A percentile compares a stretch with the other conserved stretches of the same genome.
phyloP scores from a whole-genome alignment of 2,797 vertebrate species.

The Emys orbicularis region DNA sequence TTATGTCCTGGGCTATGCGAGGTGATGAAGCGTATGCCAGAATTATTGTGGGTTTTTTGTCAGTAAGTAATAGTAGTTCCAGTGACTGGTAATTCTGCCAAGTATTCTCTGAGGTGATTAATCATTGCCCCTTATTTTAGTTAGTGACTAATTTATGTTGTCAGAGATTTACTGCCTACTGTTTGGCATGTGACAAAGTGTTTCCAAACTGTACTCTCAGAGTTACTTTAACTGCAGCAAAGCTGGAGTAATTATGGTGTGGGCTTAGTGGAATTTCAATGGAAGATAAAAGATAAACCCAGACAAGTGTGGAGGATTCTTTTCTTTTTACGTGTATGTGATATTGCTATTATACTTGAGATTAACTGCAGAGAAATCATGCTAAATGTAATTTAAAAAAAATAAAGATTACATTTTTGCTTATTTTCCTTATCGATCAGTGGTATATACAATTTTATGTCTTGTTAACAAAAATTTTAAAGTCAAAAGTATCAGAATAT shows the following conservation, averaged over 20 bases:
- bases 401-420: background rate
- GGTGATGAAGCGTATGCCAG: background rate
- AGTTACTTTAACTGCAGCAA: slow-evolving; percentile 24
- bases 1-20: slow-evolving; percentile 5
- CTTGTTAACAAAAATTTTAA: background rate
- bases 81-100: slow-evolving; percentile 54
- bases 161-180: slow-evolving; percentile 62
- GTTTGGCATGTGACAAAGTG: slow-evolving; percentile 70
- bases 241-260: slow-evolving; percentile 55
- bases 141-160: slow-evolving; percentile 74
- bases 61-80: slow-evolving; percentile 24
- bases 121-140: slow-evolving; percentile 73
- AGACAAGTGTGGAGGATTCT: background rate
- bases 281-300: background rate
- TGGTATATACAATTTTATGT: background rate
- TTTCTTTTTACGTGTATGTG: background rate
- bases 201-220: slow-evolving; percentile 57
- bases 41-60: slow-evolving; percentile 42
- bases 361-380: background rate
- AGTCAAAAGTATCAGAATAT: background rate
- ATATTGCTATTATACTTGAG: background rate
- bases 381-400: background rate
- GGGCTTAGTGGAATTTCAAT: slow-evolving; percentile 33
- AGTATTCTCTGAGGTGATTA: slow-evolving; percentile 66
- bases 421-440: background rate